Conservation (phyloP, 2,888 invertebrate species). For the Venusia cambrica region DNA sequence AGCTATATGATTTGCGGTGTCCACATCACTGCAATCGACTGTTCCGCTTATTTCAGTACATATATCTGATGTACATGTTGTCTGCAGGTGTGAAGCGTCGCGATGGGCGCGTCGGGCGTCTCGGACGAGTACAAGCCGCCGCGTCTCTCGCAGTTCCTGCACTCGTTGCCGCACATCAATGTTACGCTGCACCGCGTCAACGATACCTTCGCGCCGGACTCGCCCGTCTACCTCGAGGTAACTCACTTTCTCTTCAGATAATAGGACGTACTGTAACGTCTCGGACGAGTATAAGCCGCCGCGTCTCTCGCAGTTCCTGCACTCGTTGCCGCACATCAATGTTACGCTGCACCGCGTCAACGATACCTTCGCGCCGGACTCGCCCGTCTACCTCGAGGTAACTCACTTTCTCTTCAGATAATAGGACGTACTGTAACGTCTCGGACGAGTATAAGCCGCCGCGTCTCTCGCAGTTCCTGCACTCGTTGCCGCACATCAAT, state of each 20-base stretch:
- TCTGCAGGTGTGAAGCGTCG: constrained; percentile 43
- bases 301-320: constrained; percentile 44
- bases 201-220: constrained; percentile 94
- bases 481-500: constrained; percentile 95
- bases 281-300: not conserved
- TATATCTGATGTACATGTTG: too few relatives aligned
- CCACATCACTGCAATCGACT: too few relatives aligned
- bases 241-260: not conserved
- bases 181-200: constrained; percentile 94
- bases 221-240: constrained; percentile 92
- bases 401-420: not conserved
- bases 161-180: constrained; percentile 95
- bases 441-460: not conserved
- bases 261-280: not conserved
- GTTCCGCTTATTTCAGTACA: too few relatives aligned
- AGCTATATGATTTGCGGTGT: too few relatives aligned
- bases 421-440: not conserved
- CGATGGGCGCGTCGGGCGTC: constrained; percentile 76
- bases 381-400: constrained; percentile 92
- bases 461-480: constrained; percentile 44
- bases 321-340: constrained; percentile 95
- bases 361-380: constrained; percentile 94
- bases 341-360: constrained; percentile 94
- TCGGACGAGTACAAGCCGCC: constrained; percentile 91
- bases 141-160: constrained; percentile 92